Base-by-base conservation (phyloP, 2,888 invertebrate genomes). In the Dicyrtomina minuta region DNA sequence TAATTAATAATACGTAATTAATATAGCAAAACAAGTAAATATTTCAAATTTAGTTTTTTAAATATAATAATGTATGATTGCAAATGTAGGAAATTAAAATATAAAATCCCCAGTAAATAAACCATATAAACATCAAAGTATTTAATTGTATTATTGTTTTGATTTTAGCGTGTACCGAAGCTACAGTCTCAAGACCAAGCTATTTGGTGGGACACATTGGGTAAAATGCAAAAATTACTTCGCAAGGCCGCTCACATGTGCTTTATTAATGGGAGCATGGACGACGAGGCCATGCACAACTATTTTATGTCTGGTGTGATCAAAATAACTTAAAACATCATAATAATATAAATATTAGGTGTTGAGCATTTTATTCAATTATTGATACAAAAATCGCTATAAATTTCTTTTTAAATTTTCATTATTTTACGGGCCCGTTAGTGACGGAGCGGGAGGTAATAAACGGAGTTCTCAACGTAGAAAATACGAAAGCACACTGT, bases 361-460 rank as follows among this genome's bases (percentile, higher is more conserved):
- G 33, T 51, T 53, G 56, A 53, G 26, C 44, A 41, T 49, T 17
- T 39, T 8, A 61, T 51, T 41, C 15, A 20, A 24, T 58, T 41
- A 10, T 20, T 20, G 10, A 51, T n/a, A 51, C 13, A 13, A n/a
- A n/a, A n/a, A n/a, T n/a, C n/a, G n/a, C n/a, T n/a, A n/a, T n/a
- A n/a, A n/a, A n/a, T n/a, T n/a, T n/a, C n/a, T n/a, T n/a, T n/a
- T n/a, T n/a, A n/a, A n/a, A n/a, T n/a, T n/a, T n/a, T 5, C 10
- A 55, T 55, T 13, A 6, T 51, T 17, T 51, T 8, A 51, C 5
- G 13, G 8, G 5, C 56, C 10, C 24, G 24, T 22, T 26, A 68
- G 98, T 98, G 26, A 99, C 98, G 1, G 98, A 98, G 84, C 86
- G 97, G 55, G 98, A 99, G 84, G 96, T 99, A 0, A 96, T 96